These are phyloP conservation scores for Trachemys scripta DNA, from an alignment of 2,113 vertebrate species.

Conservation along the genomic window DNA sequence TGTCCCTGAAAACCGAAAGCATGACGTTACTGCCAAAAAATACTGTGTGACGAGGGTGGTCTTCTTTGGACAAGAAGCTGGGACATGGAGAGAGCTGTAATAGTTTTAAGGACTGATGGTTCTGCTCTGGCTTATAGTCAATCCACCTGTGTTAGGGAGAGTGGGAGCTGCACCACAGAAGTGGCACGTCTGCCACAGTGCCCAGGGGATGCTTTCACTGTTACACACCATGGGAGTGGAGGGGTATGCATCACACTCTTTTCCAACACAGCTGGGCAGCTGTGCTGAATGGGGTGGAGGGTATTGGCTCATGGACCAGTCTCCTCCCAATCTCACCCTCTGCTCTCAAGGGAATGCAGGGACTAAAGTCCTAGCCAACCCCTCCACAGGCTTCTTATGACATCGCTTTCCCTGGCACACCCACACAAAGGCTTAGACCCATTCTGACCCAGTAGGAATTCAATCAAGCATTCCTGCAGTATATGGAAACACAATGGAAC, in stretches of 20 bases:
- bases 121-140: not conserved
- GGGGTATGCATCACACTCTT: not conserved
- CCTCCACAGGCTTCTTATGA: not conserved
- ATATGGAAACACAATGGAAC: not conserved
- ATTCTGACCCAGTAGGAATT: rapidly evolving
- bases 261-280: rapidly evolving
- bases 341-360: not conserved
- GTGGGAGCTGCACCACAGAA: not conserved
- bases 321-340: not conserved
- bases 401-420: rapidly evolving
- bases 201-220: not conserved
- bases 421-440: not conserved
- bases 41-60: rapidly evolving
- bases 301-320: not conserved
- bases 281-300: not conserved
- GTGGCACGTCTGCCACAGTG: rapidly evolving
- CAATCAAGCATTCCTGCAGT: not conserved
- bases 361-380: not conserved
- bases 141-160: not conserved
- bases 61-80: not conserved
- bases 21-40: rapidly evolving
- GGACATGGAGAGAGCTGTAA: not conserved
- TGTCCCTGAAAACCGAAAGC: not conserved
- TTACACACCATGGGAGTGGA: not conserved
- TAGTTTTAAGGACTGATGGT: not conserved